A percentile compares a stretch with the other conserved stretches of the same genome.
Evolutionary conservation across 1,140 invertebrate species (phyloP).

Genomic region (Galleria mellonella): DNA sequence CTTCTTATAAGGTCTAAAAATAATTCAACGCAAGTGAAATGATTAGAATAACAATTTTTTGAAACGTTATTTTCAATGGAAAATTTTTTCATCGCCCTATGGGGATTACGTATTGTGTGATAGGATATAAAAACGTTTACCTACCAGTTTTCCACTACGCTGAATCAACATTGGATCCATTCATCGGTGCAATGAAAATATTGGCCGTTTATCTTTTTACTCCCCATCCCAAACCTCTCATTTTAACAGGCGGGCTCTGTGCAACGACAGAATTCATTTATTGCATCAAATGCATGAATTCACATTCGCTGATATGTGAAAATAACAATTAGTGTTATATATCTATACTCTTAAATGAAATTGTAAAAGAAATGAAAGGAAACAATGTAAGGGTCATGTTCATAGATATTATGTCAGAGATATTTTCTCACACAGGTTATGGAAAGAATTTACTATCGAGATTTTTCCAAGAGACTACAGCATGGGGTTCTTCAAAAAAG

Average conservation of each 20-base stretch:
- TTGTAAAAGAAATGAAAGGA: too few relatives aligned
- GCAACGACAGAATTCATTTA: constrained; percentile 54
- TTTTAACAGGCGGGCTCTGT: constrained; percentile 38
- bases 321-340: constrained; percentile 43
- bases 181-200: constrained; percentile 65
- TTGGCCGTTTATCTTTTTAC: constrained; percentile 65
- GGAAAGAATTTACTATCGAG: too few relatives aligned
- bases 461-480: too few relatives aligned
- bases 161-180: constrained; percentile 51
- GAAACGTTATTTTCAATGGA: too few relatives aligned
- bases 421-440: too few relatives aligned
- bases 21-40: too few relatives aligned
- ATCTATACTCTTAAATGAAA: too few relatives aligned
- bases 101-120: constrained; percentile 13
- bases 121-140: constrained; percentile 10
- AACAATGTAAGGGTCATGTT: too few relatives aligned
- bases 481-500: too few relatives aligned
- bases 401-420: too few relatives aligned
- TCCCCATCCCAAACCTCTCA: constrained; percentile 35
- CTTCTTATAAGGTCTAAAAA: too few relatives aligned
- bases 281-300: constrained; percentile 30
- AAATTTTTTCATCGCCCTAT: constrained; percentile 4
- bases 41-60: too few relatives aligned
- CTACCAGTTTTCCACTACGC: constrained; percentile 51
- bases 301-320: constrained; percentile 52